Percentiles rank a stretch among this genome's conserved stretches.
These are phyloP conservation scores for Priocnemis perturbator DNA, from an alignment of 2,888 invertebrate genomes.

Conservation along the genomic window DNA sequence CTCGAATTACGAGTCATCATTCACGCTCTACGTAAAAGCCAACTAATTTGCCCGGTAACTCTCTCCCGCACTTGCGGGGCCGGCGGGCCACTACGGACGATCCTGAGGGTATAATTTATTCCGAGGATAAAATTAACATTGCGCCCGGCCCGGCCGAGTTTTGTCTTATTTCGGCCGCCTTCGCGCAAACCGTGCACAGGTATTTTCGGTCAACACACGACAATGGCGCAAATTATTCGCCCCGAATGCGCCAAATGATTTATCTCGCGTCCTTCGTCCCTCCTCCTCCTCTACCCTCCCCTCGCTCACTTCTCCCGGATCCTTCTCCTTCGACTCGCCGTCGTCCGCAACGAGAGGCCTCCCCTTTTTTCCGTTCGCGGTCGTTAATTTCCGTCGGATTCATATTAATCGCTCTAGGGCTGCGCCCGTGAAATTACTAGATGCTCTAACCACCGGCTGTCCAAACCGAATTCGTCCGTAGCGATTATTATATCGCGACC, in stretches of 20 bases:
- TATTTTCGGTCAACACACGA: slow-evolving; percentile 1
- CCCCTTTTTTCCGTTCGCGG: slow-evolving; percentile 28
- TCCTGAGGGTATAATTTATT: slow-evolving; percentile 55
- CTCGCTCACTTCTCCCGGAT: no score
- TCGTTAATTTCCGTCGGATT: slow-evolving; percentile 60
- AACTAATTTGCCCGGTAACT: not conserved
- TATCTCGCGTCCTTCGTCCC: not conserved
- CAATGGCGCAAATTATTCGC: slow-evolving; percentile 2
- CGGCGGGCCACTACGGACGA: not conserved
- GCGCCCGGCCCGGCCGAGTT: slow-evolving; percentile 28
- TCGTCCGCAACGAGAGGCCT: not conserved
- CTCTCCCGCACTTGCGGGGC: not conserved
- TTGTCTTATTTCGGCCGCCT: slow-evolving; percentile 5
- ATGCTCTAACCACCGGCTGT: slow-evolving; percentile 66
- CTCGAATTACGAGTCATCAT: no score
- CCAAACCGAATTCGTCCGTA: slow-evolving; percentile 60
- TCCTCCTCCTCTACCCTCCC: not conserved
- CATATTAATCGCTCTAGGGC: slow-evolving; percentile 64
- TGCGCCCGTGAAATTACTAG: slow-evolving; percentile 63
- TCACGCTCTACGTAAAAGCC: no score
- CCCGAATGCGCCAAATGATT: slow-evolving; percentile 1
- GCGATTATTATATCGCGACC: slow-evolving; percentile 67
- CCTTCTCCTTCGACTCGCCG: slow-evolving; percentile 25
- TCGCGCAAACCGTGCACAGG: not conserved
- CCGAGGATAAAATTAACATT: slow-evolving; percentile 63